These are phyloP conservation scores for Ranitomeya imitator DNA, from an alignment of 2,113 vertebrate genomes.

Conservation along the genomic window DNA sequence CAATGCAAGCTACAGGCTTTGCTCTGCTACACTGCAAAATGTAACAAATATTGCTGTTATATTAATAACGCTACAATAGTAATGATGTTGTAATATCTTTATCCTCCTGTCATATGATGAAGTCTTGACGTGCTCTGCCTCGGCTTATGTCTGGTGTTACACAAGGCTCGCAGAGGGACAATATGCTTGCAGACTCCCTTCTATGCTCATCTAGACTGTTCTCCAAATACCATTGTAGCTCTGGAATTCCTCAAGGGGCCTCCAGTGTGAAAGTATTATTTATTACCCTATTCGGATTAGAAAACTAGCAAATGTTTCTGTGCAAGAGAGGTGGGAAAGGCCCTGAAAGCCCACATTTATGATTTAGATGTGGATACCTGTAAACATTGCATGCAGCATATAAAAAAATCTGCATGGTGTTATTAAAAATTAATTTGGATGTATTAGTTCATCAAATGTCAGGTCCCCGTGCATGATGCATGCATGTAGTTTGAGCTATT, in stretches of 20 bases:
- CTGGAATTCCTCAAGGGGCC: constrained; percentile 42
- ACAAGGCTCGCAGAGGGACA: neutral
- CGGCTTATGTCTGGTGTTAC: neutral
- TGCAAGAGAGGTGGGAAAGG: neutral
- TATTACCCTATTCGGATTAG: constrained; percentile 38
- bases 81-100: neutral
- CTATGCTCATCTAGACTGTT: constrained; percentile 8
- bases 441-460: no score
- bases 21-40: neutral
- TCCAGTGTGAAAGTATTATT: constrained; percentile 47
- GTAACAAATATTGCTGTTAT: neutral
- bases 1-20: no score
- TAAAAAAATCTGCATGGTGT: neutral
- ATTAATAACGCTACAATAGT: neutral
- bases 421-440: neutral
- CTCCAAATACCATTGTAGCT: constrained; percentile 42
- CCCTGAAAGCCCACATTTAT: neutral
- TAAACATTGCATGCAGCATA: neutral
- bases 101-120: neutral
- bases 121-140: neutral
- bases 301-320: neutral
- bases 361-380: neutral
- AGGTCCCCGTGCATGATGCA: no score
- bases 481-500: no score
- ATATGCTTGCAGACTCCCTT: neutral